These are phyloP conservation scores for Aphis gossypii DNA, from an alignment of 1,140 invertebrate genomes.

Conservation along the genomic window DNA sequence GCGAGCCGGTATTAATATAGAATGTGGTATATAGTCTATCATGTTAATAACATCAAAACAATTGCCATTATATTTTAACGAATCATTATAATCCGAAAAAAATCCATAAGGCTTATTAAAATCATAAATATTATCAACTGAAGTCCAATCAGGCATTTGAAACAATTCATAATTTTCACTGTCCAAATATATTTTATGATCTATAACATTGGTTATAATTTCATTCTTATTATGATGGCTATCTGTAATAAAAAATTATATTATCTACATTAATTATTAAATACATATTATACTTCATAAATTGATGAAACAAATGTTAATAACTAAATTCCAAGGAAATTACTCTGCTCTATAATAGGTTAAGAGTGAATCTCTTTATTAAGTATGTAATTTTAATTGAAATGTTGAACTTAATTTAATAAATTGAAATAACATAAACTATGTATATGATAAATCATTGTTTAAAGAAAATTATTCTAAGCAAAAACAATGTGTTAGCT, in stretches of 20 bases:
- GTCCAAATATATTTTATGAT: neutral
- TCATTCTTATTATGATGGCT: neutral
- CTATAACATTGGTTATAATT: neutral
- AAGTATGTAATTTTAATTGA: neutral
- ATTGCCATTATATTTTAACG: constrained; percentile 30
- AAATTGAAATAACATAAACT: too few relatives aligned
- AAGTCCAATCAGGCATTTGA: constrained; percentile 36
- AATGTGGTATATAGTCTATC: constrained; percentile 36
- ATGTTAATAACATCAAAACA: constrained; percentile 28
- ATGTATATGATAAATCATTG: too few relatives aligned
- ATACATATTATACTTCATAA: neutral
- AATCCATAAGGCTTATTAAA: constrained; percentile 51
- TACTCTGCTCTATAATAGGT: neutral
- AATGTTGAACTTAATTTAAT: too few relatives aligned
- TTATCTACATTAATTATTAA: neutral
- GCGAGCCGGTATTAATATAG: constrained; percentile 39
- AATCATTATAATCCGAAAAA: neutral
- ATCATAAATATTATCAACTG: constrained; percentile 39
- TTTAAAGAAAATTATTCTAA: too few relatives aligned
- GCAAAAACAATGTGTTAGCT: too few relatives aligned
- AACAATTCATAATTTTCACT: constrained; percentile 38
- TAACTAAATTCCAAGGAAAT: neutral
- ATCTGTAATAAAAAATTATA: constrained; percentile 27
- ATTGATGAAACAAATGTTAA: neutral
- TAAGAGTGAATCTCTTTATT: neutral